phyloP scores from a whole-genome alignment of 1,140 invertebrate genomes.

The Sinonovacula constricta region DNA sequence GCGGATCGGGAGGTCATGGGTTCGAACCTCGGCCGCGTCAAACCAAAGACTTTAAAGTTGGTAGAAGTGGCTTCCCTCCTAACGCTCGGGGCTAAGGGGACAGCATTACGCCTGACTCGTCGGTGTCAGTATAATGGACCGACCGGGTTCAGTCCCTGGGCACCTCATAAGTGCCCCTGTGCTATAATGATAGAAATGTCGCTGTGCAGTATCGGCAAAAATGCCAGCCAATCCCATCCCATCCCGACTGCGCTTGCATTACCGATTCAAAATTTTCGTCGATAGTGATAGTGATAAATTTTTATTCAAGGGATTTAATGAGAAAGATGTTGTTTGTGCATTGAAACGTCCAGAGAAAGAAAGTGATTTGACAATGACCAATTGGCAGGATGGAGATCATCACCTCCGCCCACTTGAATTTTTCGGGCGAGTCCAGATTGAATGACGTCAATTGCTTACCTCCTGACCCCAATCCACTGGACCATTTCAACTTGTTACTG shows the following conservation, averaged over 20 bases:
- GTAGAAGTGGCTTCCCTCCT: too few species aligned
- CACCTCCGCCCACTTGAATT: conserved; percentile 11
- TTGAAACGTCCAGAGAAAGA: neutral
- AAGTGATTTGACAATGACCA: neutral
- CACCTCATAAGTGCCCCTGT: too few species aligned
- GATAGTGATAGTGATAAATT: conserved; percentile 9
- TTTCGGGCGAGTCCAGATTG: neutral
- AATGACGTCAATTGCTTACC: neutral
- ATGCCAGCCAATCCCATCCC: too few species aligned
- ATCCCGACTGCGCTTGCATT: neutral
- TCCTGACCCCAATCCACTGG: neutral
- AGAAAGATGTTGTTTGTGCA: neutral
- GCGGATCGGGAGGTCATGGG: too few species aligned
- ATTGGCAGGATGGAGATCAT: conserved; percentile 11
- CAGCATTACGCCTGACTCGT: too few species aligned
- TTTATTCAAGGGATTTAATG: conserved; percentile 37
- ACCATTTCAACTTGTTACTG: neutral
- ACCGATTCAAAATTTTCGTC: neutral
- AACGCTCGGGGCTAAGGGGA: too few species aligned
- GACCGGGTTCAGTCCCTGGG: too few species aligned
- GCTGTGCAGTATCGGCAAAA: too few species aligned
- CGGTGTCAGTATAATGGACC: too few species aligned
- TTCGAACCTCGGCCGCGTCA: too few species aligned
- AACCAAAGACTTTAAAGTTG: too few species aligned
- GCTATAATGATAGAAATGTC: too few species aligned